These are phyloP conservation scores for Alitta virens DNA, from an alignment of 2,888 invertebrate species.

Conservation along the genomic window DNA sequence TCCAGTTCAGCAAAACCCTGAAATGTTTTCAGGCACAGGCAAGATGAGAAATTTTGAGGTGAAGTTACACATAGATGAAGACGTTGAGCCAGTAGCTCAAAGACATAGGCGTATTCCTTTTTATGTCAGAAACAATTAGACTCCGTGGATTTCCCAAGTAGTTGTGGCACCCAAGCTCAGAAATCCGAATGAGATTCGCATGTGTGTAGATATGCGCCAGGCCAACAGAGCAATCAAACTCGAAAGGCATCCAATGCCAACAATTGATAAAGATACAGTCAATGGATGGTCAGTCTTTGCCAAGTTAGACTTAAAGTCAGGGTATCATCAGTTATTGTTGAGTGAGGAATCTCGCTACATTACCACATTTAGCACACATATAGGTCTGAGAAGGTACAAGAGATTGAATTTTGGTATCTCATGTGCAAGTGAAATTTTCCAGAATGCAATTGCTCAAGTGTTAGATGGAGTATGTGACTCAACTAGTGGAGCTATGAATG, in stretches of 20 bases:
- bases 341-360: neutral
- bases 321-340: neutral
- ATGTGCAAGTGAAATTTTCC: constrained; percentile 13
- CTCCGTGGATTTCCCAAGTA: neutral
- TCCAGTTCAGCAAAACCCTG: too few relatives aligned
- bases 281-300: neutral
- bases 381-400: constrained; percentile 7
- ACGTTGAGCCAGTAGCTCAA: too few relatives aligned
- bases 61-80: too few relatives aligned
- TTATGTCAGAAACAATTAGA: too few relatives aligned
- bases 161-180: neutral
- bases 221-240: neutral
- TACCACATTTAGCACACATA: constrained; percentile 11
- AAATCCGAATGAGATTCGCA: neutral
- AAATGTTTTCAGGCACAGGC: too few relatives aligned
- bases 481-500: neutral
- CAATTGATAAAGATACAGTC: neutral
- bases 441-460: neutral
- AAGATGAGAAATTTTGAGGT: too few relatives aligned
- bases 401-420: constrained; percentile 21
- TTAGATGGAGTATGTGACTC: constrained; percentile 4
- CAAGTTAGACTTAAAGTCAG: constrained; percentile 11
- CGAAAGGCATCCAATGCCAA: neutral
- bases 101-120: too few relatives aligned
- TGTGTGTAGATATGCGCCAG: neutral